phyloP scores from a whole-genome alignment of 2,888 invertebrate genomes.

The Craniophora ligustri region DNA sequence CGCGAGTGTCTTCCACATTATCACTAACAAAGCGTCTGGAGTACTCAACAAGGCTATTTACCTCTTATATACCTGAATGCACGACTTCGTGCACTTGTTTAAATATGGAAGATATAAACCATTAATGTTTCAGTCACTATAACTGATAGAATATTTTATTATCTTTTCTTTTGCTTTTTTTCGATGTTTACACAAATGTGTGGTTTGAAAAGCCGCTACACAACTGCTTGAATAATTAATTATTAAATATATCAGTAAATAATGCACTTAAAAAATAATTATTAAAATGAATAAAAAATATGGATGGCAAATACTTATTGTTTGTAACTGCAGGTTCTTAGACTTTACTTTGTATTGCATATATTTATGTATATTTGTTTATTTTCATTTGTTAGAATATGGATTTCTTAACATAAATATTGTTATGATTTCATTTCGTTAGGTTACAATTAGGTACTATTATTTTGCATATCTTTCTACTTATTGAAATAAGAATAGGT shows the following conservation, averaged over 20 bases:
- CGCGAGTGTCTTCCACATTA: conserved; percentile 64
- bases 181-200: conserved; percentile 3
- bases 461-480: too few relatives aligned
- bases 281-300: conserved; percentile 5
- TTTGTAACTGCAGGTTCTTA: not conserved
- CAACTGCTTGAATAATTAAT: conserved; percentile 3
- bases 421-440: too few relatives aligned
- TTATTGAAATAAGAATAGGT: too few relatives aligned
- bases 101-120: conserved; percentile 48
- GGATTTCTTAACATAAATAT: too few relatives aligned
- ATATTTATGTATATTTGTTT: too few relatives aligned
- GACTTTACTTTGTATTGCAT: not conserved
- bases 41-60: conserved; percentile 49
- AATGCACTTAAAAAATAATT: not conserved
- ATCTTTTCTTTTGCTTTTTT: conserved; percentile 3
- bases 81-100: conserved; percentile 63
- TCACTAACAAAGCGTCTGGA: conserved; percentile 48
- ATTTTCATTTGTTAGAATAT: too few relatives aligned
- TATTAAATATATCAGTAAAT: not conserved
- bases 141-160: not conserved
- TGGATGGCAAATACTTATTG: not conserved
- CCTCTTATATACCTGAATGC: conserved; percentile 63
- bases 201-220: conserved; percentile 6
- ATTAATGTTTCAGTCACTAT: conserved; percentile 17
- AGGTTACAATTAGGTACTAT: too few relatives aligned